phyloP scores from a whole-genome alignment of 2,113 vertebrate species.

The Peucedramus taeniatus region DNA sequence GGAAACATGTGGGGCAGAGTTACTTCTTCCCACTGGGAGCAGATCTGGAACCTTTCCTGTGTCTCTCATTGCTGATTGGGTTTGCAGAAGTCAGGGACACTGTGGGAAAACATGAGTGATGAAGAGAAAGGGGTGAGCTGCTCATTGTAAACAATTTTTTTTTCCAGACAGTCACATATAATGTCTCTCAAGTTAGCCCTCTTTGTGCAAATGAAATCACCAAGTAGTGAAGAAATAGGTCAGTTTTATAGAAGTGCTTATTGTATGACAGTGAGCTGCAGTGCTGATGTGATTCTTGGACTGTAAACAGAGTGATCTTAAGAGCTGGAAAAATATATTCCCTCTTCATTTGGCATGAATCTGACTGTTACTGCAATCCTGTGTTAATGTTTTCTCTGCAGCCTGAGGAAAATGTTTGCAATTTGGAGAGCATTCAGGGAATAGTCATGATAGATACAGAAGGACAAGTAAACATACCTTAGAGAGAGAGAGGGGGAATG shows the following conservation, averaged over 20 bases:
- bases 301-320: not conserved
- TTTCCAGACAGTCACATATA: not conserved
- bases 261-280: not conserved
- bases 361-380: not conserved
- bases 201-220: not conserved
- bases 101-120: not conserved
- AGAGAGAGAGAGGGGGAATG: not conserved
- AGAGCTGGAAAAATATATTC: constrained; percentile 8
- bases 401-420: constrained; percentile 12
- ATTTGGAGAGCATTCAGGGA: constrained; percentile 33
- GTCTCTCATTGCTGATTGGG: not conserved
- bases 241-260: not conserved
- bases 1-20: not conserved
- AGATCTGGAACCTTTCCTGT: not conserved
- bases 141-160: not conserved
- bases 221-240: not conserved
- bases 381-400: not conserved
- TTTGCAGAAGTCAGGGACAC: not conserved
- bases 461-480: constrained; percentile 48
- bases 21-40: not conserved
- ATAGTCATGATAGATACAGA: not conserved
- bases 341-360: constrained; percentile 4
- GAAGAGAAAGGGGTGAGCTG: not conserved
- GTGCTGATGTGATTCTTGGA: not conserved
- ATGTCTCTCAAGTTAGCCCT: not conserved